Conservation (phyloP, 1,140 invertebrate species). For the Dreissena polymorpha region DNA sequence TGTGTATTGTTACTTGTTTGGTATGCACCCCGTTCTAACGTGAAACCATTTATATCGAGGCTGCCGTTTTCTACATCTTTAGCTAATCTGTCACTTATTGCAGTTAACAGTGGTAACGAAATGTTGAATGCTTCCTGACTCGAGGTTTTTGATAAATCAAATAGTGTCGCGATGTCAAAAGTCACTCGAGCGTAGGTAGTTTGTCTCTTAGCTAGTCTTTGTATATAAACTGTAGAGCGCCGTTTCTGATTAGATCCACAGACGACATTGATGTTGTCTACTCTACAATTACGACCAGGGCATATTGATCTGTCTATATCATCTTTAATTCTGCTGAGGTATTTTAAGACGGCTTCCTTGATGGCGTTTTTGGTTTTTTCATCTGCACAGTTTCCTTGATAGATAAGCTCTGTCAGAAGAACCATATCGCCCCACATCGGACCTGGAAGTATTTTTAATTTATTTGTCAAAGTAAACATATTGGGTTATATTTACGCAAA, state of each 20-base stretch:
- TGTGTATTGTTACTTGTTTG: not conserved
- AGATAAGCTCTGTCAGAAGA: constrained; percentile 10
- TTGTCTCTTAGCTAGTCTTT: not conserved
- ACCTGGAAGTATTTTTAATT: too few relatives aligned
- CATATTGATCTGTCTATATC: constrained; percentile 13
- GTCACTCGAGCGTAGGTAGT: not conserved
- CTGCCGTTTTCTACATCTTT: not conserved
- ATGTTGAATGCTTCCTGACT: not conserved
- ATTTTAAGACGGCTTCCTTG: constrained; percentile 1
- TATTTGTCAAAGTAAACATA: too few relatives aligned
- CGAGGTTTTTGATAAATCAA: not conserved
- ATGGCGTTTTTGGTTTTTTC: not conserved
- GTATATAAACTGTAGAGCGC: not conserved
- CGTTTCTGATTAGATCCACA: not conserved
- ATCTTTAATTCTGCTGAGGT: not conserved
- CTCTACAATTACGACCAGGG: constrained; percentile 6
- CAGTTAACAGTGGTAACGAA: not conserved
- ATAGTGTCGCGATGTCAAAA: not conserved
- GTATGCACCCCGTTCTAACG: not conserved
- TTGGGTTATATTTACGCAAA: too few relatives aligned
- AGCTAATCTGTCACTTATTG: not conserved
- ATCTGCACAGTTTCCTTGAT: constrained; percentile 25
- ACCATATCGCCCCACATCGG: not conserved
- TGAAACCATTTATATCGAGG: not conserved
- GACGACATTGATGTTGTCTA: constrained; percentile 18